Evolutionary conservation across 2,797 vertebrate genomes (phyloP), one percentile per base, ranked within the genome.

Genomic region (Loriculus beryllinus): DNA sequence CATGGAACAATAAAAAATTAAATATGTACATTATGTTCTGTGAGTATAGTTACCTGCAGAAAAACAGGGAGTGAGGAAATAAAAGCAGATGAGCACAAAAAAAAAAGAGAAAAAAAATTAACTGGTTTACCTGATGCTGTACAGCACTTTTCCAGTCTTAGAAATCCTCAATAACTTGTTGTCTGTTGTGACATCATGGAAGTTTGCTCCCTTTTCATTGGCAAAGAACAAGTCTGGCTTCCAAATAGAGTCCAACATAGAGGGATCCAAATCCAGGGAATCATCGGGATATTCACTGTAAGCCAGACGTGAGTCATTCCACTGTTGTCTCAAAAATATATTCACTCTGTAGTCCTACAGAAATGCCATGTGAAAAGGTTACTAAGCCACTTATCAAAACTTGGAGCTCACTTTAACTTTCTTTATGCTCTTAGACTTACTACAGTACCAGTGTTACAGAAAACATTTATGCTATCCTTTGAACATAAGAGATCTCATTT

Each of bases 211-310:
- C 88, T 99, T 99, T 97, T 99, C 99, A 14, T 99, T 99, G 97
- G 99, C 99, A 88, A 99, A 99, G 98, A 99, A 99, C 92, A 99
- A 98, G 97, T 99, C 99, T 0, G 99, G 99, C 95, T 99, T 99
- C 99, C 99, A 99, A 96, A 99, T 99, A 93, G 99, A 99, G 97
- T 99, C 99, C 97, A 99, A 80, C 99, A 99, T 99, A 84, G 99
- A 99, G 14, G 99, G 99, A 96, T 99, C 99, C 97, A 99, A 97
- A 97, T 99, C 99, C 86, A 99, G 97, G 35, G 99, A 99, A 86
- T 99, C 98, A 92, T 99, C 99, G 0, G 99, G 99, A 94, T 99
- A 99, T 97, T 99, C 99, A 1, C 99, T 99, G 88, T 99, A 99
- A 33, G 99, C 98, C 96, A 99, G 97, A 40, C 99, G 98, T 29